Evolutionary conservation across 1,140 invertebrate species (phyloP).

Genomic region (Drosophila hydei): DNA sequence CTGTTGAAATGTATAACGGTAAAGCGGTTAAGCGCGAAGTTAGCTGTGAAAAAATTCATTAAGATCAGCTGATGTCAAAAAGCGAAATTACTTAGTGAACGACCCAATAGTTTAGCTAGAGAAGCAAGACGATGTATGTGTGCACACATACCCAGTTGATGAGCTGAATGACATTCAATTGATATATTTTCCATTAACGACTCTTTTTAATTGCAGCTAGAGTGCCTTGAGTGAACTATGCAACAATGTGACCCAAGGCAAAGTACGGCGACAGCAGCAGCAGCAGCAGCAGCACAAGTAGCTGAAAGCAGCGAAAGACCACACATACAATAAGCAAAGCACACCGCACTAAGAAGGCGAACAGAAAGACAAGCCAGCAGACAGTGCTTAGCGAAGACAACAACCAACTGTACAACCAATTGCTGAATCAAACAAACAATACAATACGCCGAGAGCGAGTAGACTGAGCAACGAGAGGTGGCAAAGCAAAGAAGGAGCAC

Average conservation of each 20-base stretch:
- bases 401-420: conserved; percentile 16
- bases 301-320: conserved; percentile 11
- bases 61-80: no score
- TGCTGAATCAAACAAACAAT: conserved; percentile 23
- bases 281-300: background rate
- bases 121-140: no score
- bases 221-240: conserved; percentile 50
- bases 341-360: no score
- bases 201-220: conserved; percentile 46
- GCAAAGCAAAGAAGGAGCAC: background rate
- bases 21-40: no score
- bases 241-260: conserved; percentile 64
- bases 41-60: no score
- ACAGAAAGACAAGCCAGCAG: background rate
- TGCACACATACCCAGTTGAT: conserved; percentile 10
- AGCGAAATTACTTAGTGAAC: no score
- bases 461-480: conserved; percentile 40
- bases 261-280: conserved; percentile 26
- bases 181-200: conserved; percentile 44
- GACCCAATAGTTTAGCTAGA: no score
- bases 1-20: no score
- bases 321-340: no score
- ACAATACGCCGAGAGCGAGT: conserved; percentile 35
- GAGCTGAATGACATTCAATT: conserved; percentile 38
- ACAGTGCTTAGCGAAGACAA: conserved; percentile 8